Conservation (phyloP, 2,797 vertebrate species). For the Cuculus canorus region DNA sequence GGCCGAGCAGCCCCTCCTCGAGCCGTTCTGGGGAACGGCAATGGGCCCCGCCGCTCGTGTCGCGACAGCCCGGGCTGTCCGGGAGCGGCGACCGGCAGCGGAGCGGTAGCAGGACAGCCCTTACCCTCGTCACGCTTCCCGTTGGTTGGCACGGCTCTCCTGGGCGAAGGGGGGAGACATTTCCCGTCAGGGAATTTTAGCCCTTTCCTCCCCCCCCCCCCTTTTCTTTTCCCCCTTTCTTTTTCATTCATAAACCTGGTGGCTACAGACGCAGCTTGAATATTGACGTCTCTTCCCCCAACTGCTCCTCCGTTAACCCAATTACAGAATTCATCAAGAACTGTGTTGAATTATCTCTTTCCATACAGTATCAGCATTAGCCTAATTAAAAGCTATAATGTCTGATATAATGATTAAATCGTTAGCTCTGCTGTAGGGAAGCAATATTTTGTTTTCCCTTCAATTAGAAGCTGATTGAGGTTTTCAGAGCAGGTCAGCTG, state of each 20-base stretch:
- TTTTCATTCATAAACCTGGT: constrained; percentile 79
- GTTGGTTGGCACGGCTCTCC: not conserved
- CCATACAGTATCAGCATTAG: constrained; percentile 91
- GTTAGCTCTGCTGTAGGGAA: constrained; percentile 95
- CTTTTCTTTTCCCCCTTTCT: not conserved
- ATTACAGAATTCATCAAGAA: constrained; percentile 90
- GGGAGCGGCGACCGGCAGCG: not conserved
- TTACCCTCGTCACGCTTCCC: not conserved
- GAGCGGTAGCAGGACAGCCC: not conserved
- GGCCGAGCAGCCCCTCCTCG: not conserved
- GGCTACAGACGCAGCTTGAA: constrained; percentile 81
- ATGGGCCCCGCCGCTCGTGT: not conserved
- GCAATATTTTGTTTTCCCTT: constrained; percentile 96
- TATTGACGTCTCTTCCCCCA: constrained; percentile 86
- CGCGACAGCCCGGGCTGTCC: not conserved
- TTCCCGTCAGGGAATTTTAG: constrained; percentile 55
- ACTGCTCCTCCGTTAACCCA: constrained; percentile 86
- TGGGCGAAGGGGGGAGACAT: constrained; percentile 21
- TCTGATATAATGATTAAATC: constrained; percentile 97
- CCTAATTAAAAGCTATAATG: constrained; percentile 96
- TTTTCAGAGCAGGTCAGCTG: constrained; percentile 99
- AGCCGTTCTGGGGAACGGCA: not conserved
- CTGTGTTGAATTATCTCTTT: constrained; percentile 89
- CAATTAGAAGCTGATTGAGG: constrained; percentile 99
- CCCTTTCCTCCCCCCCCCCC: not conserved